Percentiles rank a stretch among this genome's conserved stretches.
phyloP scores from a whole-genome alignment of 2,888 invertebrate genomes.

The Temnothorax ravouxi region DNA sequence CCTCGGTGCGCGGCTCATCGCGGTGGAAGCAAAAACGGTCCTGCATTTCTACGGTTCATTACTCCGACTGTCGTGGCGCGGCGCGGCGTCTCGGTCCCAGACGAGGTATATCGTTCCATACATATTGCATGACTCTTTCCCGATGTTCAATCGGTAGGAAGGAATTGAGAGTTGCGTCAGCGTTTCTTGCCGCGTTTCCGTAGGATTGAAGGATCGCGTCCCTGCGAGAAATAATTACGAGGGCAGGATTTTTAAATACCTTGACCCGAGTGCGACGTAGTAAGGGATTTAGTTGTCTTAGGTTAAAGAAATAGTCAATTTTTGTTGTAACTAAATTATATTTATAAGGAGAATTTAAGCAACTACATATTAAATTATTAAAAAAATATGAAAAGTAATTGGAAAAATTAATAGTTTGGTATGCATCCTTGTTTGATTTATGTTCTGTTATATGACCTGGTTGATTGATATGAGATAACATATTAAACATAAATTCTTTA shows the following conservation, averaged over 20 bases:
- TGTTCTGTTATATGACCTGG: not conserved
- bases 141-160: conserved; percentile 72
- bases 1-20: conserved; percentile 62
- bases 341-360: not conserved
- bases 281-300: not conserved
- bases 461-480: not conserved
- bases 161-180: conserved; percentile 59
- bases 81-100: conserved; percentile 69
- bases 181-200: conserved; percentile 60
- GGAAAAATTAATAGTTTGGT: not conserved
- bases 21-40: conserved; percentile 72
- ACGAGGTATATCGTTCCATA: conserved; percentile 70
- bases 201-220: conserved; percentile 27
- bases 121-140: conserved; percentile 80
- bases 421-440: not conserved
- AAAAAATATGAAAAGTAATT: conserved; percentile 2
- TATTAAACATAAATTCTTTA: not conserved
- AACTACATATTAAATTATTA: not conserved
- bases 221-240: conserved; percentile 12
- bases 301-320: not conserved
- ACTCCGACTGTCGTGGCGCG: conserved; percentile 71
- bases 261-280: not conserved
- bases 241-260: not conserved
- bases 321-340: not conserved
- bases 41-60: conserved; percentile 78